Percentiles rank a stretch among this genome's conserved stretches.
These are phyloP conservation scores for Chaenocephalus aceratus DNA, from an alignment of 2,113 vertebrate genomes.

Conservation along the genomic window DNA sequence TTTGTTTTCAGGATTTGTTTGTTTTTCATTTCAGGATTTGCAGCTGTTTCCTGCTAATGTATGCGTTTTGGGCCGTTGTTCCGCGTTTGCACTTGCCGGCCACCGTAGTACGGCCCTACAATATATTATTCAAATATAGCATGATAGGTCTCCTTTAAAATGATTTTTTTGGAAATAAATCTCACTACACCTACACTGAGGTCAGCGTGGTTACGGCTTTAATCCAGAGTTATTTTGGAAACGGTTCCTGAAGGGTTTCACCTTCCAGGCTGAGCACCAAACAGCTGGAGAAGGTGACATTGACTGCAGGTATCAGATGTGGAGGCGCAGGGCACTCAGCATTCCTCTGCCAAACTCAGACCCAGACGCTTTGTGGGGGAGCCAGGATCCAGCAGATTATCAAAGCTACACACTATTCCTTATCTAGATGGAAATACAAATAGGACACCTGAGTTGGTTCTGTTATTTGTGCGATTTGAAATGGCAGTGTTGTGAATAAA, in stretches of 20 bases:
- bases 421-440: not conserved
- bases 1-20: no score
- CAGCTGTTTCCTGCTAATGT: no score
- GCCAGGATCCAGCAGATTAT: not conserved
- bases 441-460: not conserved
- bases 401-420: not conserved
- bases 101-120: no score
- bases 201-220: not conserved
- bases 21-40: no score
- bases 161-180: no score
- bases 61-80: no score
- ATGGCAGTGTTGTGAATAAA: not conserved
- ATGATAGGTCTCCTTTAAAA: no score
- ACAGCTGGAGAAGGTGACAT: constrained; percentile 26
- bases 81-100: no score
- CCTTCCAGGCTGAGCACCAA: not conserved
- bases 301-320: constrained; percentile 17
- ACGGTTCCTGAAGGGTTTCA: not conserved
- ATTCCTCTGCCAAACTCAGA: constrained; percentile 3
- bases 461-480: not conserved
- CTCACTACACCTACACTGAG: not conserved
- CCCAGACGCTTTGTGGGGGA: not conserved
- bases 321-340: not conserved
- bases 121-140: no score
- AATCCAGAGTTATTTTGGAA: not conserved